Evolutionary conservation across 2,113 vertebrate species (phyloP).

Genomic region (Ardeotis arabs): DNA sequence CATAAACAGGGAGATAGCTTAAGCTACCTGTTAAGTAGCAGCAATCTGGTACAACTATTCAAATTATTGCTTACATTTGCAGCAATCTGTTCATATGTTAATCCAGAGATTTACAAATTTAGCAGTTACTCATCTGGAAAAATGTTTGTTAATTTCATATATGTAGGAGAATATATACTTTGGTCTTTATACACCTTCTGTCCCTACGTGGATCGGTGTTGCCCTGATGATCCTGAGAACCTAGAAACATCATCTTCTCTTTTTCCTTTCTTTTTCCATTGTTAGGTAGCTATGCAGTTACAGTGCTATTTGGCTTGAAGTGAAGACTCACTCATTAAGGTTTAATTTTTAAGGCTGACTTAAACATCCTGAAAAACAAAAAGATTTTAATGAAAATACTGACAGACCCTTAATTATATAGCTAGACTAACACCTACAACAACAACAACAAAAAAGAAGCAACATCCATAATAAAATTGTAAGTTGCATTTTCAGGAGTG

Average conservation of each 20-base stretch:
- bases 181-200: not conserved
- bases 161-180: not conserved
- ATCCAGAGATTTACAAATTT: constrained; percentile 25
- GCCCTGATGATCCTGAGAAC: not conserved
- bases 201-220: fast-evolving
- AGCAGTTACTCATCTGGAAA: constrained; percentile 25
- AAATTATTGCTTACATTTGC: constrained; percentile 34
- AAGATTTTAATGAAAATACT: constrained; percentile 46
- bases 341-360: constrained; percentile 18
- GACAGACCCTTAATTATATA: constrained; percentile 45
- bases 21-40: not conserved
- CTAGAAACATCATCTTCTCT: not conserved
- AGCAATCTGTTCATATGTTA: constrained; percentile 32
- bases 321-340: not conserved
- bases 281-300: not conserved
- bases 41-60: constrained; percentile 5
- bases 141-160: not conserved
- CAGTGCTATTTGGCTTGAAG: not conserved
- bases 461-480: constrained; percentile 8
- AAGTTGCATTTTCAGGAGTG: constrained; percentile 6
- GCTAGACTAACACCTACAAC: not conserved
- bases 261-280: not conserved
- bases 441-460: not conserved
- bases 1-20: not conserved
- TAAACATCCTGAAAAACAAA: constrained; percentile 20